Conservation (phyloP, 37 sponge, comb jelly and placozoan species). For the Spongilla lacustris region DNA sequence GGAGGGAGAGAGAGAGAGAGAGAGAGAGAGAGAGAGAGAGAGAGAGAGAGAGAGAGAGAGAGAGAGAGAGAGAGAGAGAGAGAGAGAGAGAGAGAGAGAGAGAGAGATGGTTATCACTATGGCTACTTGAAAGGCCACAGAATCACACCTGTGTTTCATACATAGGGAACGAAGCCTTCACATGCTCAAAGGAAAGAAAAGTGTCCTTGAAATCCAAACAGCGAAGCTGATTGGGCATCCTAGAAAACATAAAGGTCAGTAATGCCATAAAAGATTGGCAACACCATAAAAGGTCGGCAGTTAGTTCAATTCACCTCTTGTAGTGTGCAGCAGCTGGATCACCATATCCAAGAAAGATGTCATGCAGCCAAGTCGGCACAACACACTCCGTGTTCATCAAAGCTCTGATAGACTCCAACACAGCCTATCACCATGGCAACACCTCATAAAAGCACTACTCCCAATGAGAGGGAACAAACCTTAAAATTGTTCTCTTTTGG, state of each 20-base stretch:
- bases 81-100: background rate
- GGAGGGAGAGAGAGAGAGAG: background rate
- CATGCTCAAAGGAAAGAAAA: slow-evolving; percentile 89
- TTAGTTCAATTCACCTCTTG: slow-evolving; percentile 22
- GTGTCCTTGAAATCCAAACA: slow-evolving; percentile 96
- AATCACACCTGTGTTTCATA: slow-evolving; percentile 61
- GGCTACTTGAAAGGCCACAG: background rate
- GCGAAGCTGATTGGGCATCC: slow-evolving; percentile 43
- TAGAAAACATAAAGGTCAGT: background rate
- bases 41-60: slow-evolving; percentile 6
- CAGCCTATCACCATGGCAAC: slow-evolving; percentile 66
- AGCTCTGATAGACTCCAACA: slow-evolving; percentile 96
- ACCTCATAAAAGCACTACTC: background rate
- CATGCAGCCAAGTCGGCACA: slow-evolving; percentile 97
- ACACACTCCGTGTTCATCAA: slow-evolving; percentile 98
- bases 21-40: background rate
- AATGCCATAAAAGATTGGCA: background rate
- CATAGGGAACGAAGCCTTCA: slow-evolving; percentile 81
- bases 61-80: background rate
- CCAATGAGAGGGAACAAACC: slow-evolving; percentile 32
- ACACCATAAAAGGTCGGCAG: background rate
- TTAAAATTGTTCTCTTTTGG: slow-evolving; percentile 99
- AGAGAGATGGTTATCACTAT: background rate
- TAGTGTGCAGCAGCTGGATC: slow-evolving; percentile 94
- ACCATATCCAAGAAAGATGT: slow-evolving; percentile 97